These are phyloP conservation scores for Aviceda subcristata DNA, from an alignment of 2,113 vertebrate genomes.

Conservation along the genomic window DNA sequence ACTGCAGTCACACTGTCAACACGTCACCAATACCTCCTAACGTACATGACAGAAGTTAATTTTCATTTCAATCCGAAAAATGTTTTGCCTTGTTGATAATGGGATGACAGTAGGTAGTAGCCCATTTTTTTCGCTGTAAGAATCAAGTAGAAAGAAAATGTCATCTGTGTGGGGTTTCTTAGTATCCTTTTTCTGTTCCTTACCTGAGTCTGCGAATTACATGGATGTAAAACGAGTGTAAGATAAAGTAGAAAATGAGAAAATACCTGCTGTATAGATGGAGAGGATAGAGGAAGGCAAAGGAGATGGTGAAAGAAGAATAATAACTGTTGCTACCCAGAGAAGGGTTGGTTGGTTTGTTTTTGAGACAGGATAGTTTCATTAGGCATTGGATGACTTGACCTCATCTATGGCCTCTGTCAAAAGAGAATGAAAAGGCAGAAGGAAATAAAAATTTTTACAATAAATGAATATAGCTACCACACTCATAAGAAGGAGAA, in stretches of 20 bases:
- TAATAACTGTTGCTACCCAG: background rate
- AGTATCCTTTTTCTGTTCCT: background rate
- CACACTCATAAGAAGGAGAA: background rate
- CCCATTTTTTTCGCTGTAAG: background rate
- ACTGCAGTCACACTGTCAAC: accelerated
- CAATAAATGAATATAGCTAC: background rate
- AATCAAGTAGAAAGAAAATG: background rate
- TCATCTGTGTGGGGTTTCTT: background rate
- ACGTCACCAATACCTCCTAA: too few species aligned
- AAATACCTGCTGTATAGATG: background rate
- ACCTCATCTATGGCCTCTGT: background rate
- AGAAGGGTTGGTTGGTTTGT: background rate
- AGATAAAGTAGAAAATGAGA: background rate
- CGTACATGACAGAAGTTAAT: accelerated
- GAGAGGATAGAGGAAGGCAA: background rate
- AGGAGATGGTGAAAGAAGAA: background rate
- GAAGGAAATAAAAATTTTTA: background rate
- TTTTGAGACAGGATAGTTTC: background rate
- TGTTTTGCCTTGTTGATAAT: background rate
- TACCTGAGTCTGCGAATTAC: accelerated
- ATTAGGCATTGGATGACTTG: background rate
- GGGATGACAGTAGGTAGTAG: background rate
- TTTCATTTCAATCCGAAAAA: background rate
- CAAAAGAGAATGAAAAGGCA: background rate
- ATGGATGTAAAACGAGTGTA: background rate